Evolutionary conservation across 2,888 invertebrate genomes (phyloP), one percentile per base, ranked within the genome.

Genomic region (Drosophila falleni): DNA sequence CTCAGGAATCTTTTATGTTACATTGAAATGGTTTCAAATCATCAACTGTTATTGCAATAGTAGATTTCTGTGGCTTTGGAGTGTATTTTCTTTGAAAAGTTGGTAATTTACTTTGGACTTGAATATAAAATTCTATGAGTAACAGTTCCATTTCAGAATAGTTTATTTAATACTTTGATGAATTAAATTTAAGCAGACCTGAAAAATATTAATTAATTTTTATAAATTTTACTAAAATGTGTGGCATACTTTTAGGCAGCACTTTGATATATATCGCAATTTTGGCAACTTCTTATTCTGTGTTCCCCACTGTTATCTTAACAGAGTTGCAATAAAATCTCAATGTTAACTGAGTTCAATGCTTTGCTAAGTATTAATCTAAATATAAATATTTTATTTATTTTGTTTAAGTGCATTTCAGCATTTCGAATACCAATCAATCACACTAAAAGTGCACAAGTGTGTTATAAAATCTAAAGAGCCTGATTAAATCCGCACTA

Each of bases 381-480:
- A 37, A 13, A 39, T 61, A 31, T 55, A 60, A 58, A 46, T 44
- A 39, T 62, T 73, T 61, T 62, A 62, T 62, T 50, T 56, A 31
- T 9, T 53, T n/a, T 26, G 11, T 61, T 64, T 39, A 53, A 56
- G 55, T 46, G 47, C 58, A 54, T 63, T 46, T 50, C 29, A 55
- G 26, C 50, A 58, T 37, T 56, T 19, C 53, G 29, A 68, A 67
- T 59, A 47, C 59, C 71, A 83, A 87, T 88, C 83, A 87, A 84
- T 88, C 89, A 78, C 80, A 86, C 80, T 84, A 80, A 88, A 82
- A 86, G 80, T 70, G 66, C 70, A 69, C 46, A 75, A 88, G 70
- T 78, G 73, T 51, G 72, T 55, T 84, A 67, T 86, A 78, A 82
- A 88, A 76, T 77, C 51, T 65, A 61, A 85, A 64, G 62, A 67